phyloP scores from a whole-genome alignment of 2,888 invertebrate species.

The Boloria selene region DNA sequence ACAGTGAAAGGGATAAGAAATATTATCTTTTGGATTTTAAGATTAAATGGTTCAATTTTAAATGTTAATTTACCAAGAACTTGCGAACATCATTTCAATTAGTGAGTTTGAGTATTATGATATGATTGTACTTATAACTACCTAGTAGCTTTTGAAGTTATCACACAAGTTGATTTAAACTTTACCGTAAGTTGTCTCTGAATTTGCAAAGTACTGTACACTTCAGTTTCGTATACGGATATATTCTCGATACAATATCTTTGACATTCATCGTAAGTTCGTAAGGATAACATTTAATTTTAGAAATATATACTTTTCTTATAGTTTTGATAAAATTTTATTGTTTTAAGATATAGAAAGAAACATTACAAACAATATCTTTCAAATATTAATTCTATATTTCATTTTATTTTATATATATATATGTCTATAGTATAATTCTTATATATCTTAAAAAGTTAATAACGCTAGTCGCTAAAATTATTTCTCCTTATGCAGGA shows the following conservation, averaged over 20 bases:
- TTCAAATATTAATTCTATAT: no score
- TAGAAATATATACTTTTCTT: no score
- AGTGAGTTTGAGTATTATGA: slow-evolving; percentile 39
- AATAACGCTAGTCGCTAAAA: slow-evolving; percentile 41
- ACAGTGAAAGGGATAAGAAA: slow-evolving; percentile 48
- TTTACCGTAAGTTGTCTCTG: no score
- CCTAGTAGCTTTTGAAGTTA: slow-evolving; percentile 47
- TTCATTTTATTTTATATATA: no score
- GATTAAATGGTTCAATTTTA: slow-evolving; percentile 65
- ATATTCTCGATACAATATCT: no score
- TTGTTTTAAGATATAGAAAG: no score
- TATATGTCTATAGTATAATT: background rate
- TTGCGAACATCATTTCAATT: slow-evolving; percentile 51
- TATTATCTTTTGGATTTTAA: slow-evolving; percentile 57
- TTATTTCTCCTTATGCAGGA: slow-evolving; percentile 38
- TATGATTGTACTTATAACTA: slow-evolving; percentile 13
- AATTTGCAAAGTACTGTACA: no score
- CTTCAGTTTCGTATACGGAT: no score
- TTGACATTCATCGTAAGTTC: no score
- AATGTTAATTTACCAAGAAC: slow-evolving; percentile 61
- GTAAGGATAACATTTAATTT: no score
- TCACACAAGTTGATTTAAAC: background rate
- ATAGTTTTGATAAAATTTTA: no score
- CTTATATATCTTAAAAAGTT: background rate
- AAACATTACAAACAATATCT: no score